Conservation (phyloP, 2,888 invertebrate species). For the Lumbricus terrestris region DNA sequence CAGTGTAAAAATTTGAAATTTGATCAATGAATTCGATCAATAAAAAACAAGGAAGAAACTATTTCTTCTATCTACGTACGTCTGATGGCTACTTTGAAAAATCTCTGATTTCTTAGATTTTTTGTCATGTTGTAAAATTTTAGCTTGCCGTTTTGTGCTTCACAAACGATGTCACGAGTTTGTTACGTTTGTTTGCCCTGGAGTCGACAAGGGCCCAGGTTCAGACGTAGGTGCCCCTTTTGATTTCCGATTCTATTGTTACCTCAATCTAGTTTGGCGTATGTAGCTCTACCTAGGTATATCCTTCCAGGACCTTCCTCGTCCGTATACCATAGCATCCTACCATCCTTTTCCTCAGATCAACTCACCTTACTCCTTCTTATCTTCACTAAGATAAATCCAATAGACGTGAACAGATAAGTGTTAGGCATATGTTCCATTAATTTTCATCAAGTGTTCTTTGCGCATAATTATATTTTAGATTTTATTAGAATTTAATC, state of each 20-base stretch:
- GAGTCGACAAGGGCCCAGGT: slow-evolving; percentile 98
- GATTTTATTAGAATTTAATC: too few species aligned
- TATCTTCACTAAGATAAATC: too few species aligned
- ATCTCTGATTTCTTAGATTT: not conserved
- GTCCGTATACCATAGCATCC: not conserved
- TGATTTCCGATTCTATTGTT: not conserved
- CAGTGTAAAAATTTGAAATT: too few species aligned
- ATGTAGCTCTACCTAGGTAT: too few species aligned
- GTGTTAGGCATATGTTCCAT: too few species aligned
- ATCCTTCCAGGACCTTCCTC: too few species aligned
- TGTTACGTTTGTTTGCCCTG: slow-evolving; percentile 97
- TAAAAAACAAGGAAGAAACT: too few species aligned
- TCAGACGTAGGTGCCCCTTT: slow-evolving; percentile 77
- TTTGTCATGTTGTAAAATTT: slow-evolving; percentile 53
- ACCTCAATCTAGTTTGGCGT: not conserved
- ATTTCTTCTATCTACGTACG: not conserved
- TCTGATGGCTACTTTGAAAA: not conserved
- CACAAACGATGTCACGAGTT: slow-evolving; percentile 99
- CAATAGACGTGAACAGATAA: too few species aligned
- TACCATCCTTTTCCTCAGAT: not conserved
- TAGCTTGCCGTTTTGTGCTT: slow-evolving; percentile 99
- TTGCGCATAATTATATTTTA: too few species aligned
- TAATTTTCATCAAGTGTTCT: too few species aligned
- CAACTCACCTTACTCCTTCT: too few species aligned
- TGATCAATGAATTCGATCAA: not conserved